Base-by-base conservation (phyloP, 2,888 invertebrate genomes). In the Glyphotaelius pellucidus region DNA sequence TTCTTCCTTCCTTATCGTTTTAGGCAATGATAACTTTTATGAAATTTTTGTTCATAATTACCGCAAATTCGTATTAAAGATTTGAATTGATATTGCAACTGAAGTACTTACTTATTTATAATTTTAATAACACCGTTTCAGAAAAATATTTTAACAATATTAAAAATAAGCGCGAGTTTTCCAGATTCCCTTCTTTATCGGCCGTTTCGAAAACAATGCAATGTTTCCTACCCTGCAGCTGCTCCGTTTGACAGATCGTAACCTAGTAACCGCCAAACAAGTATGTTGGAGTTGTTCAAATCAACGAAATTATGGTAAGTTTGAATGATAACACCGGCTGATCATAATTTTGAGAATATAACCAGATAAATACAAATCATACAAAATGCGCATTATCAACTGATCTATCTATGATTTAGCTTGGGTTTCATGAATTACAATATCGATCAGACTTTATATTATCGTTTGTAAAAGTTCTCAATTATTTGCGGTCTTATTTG, bases 241-340 rank as follows among this genome's bases (percentile, higher is more conserved):
- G 88, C 67, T 88, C 42, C 14, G 9, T 90, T 83, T 90, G 81
- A 83, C 42, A 83, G 80, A 31, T 30, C 88, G 88, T 90, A 83
- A 47, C 90, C 42, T 83, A 83, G 90, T 83, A 38, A 90, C 90
- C 83, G 47, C 83, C 80, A 90, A 90, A 90, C 83, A 90, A 90
- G 15, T 89, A 80, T 89, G 80, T 38, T 90, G 7, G 35, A 47
- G 14, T 81, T 81, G 81, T 14, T n/a, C 67, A 67, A 67, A 67
- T 67, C 67, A 25, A 67, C 67, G 67, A 83, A 47, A 86, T 42
- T 30, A 86, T 86, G 25, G 85, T 67, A 90, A 38, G 30, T 79
- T 88, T 30, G 42, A 92, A 38, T 30, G 81, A 80, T 31, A 67
- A 67, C 67, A n/a, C 67, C 25, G 67, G 25, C 1, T 67, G 25